A percentile compares a stretch with the other conserved stretches of the same genome.
Evolutionary conservation across 2,888 invertebrate genomes (phyloP).

Genomic region (Ophion obscuratus): DNA sequence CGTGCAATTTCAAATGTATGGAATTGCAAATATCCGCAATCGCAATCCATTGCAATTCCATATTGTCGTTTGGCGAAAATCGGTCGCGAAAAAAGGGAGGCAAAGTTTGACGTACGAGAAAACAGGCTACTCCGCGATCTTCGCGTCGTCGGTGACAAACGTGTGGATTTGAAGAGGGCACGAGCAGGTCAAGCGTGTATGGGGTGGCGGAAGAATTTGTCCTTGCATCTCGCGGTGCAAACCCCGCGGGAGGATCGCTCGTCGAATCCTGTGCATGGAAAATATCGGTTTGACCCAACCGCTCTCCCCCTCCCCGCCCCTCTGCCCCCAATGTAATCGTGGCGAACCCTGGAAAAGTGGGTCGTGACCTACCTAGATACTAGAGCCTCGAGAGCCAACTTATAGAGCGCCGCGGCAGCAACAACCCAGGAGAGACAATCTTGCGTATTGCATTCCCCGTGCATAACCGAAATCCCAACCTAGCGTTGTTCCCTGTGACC

Average conservation of each 20-base stretch:
- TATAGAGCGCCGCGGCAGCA: slow-evolving; percentile 37
- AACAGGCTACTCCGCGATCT: not conserved
- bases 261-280: slow-evolving; percentile 64
- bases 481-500: not conserved
- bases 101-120: not conserved
- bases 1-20: not conserved
- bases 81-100: not conserved
- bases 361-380: slow-evolving; percentile 66
- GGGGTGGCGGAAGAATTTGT: slow-evolving; percentile 36
- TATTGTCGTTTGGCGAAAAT: not conserved
- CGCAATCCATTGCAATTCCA: not conserved
- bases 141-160: not conserved
- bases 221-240: slow-evolving; percentile 45
- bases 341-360: slow-evolving; percentile 64
- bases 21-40: not conserved
- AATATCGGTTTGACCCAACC: slow-evolving; percentile 70
- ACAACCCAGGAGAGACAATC: slow-evolving; percentile 32
- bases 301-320: not conserved
- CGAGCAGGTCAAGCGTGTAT: slow-evolving; percentile 24
- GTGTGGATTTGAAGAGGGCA: not conserved
- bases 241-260: slow-evolving; percentile 52
- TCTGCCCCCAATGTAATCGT: slow-evolving; percentile 17
- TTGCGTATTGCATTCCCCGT: slow-evolving; percentile 59
- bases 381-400: slow-evolving; percentile 54
- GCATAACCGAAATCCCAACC: slow-evolving; percentile 48